Conservation (phyloP, 2,113 vertebrate species). For the Phalacrocorax aristotelis region DNA sequence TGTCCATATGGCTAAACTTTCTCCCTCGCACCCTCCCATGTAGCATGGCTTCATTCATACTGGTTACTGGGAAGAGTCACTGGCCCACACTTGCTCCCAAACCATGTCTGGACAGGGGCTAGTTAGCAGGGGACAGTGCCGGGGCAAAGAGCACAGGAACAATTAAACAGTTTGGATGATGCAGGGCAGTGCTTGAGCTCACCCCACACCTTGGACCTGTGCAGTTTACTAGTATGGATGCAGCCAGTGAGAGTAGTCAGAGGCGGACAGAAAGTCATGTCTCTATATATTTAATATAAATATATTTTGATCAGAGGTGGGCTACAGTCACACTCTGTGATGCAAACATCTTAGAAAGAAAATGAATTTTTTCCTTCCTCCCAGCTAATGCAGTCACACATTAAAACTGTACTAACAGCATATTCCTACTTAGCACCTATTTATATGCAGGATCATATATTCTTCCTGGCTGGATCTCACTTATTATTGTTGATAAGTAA, state of each 20-base stretch:
- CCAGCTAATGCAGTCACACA: not conserved
- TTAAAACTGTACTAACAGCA: not conserved
- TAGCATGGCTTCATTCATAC: not conserved
- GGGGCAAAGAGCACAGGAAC: not conserved
- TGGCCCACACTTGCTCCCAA: not conserved
- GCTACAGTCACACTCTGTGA: not conserved
- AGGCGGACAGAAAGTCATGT: not conserved
- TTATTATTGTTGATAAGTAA: not conserved
- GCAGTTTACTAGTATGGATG: not conserved
- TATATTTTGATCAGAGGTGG: not conserved
- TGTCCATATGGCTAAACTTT: slow-evolving; percentile 1
- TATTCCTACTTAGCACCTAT: not conserved
- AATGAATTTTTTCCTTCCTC: not conserved
- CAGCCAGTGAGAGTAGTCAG: not conserved
- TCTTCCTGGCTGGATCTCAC: not conserved
- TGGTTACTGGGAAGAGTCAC: not conserved
- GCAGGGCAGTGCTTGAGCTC: not conserved
- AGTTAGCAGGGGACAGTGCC: not conserved
- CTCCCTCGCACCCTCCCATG: not conserved
- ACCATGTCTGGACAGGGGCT: not conserved
- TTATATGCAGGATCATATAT: not conserved
- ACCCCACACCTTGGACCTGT: not conserved
- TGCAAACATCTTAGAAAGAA: not conserved
- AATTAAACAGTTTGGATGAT: not conserved
- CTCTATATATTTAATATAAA: not conserved